Conservation (phyloP, 2,888 invertebrate species). For the Autographa gamma region DNA sequence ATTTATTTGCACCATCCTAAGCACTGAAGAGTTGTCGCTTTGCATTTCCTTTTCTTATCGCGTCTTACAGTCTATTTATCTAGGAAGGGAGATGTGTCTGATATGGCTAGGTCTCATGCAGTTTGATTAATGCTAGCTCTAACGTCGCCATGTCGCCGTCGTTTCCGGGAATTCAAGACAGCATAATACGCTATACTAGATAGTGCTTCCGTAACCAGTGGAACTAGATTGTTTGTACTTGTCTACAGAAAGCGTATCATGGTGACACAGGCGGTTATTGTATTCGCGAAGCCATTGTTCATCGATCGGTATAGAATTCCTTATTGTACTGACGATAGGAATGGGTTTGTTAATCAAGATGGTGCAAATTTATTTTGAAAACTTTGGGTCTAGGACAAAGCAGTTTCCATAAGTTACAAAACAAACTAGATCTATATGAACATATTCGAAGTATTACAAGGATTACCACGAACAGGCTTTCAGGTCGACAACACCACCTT, state of each 20-base stretch:
- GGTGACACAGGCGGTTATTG: not conserved
- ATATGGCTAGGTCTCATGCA: conserved; percentile 1
- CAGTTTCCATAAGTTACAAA: no score
- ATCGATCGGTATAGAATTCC: not conserved
- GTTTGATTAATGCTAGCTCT: not conserved
- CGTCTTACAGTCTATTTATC: not conserved
- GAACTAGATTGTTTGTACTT: not conserved
- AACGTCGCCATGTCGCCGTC: not conserved
- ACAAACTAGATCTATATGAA: no score
- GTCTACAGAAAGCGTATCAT: not conserved
- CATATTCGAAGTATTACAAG: no score
- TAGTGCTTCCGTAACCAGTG: not conserved
- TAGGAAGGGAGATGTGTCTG: not conserved
- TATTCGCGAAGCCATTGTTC: not conserved
- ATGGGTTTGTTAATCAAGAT: no score
- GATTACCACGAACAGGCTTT: no score
- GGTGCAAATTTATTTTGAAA: not conserved
- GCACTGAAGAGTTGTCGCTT: no score
- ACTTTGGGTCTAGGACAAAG: not conserved
- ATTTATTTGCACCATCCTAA: no score
- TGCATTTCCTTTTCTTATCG: no score
- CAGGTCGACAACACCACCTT: no score
- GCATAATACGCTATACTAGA: not conserved
- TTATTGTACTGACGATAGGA: not conserved
- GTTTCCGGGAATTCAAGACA: conserved; percentile 1